Conservation (phyloP, 2,888 invertebrate species). For the Drosophila suboccidentalis region DNA sequence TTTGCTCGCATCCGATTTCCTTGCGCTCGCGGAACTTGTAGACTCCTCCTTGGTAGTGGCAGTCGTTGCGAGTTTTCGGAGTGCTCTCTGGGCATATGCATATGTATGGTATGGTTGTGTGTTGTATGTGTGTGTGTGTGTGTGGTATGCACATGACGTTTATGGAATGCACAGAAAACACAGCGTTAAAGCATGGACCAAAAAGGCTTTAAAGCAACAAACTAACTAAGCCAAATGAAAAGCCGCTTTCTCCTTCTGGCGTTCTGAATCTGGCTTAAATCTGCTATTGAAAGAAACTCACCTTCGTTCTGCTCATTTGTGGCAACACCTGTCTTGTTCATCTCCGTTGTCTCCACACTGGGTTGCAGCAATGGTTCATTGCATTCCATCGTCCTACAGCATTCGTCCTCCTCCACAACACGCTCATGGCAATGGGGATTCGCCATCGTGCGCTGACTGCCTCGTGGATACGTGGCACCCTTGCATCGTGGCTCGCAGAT, state of each 20-base stretch:
- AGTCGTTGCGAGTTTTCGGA: conserved; percentile 80
- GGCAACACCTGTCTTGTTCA: conserved; percentile 12
- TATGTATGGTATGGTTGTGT: conserved; percentile 22
- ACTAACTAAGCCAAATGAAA: conserved; percentile 34
- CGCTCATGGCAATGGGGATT: conserved; percentile 92
- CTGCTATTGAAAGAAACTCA: conserved; percentile 38
- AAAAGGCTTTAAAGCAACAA: conserved; percentile 46
- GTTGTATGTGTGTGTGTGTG: conserved; percentile 28
- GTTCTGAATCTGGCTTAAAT: background rate
- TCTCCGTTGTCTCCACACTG: conserved; percentile 54
- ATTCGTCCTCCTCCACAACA: conserved; percentile 89
- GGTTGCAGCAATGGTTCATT: conserved; percentile 86
- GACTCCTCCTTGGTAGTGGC: conserved; percentile 87
- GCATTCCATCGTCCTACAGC: conserved; percentile 90
- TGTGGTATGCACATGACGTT: conserved; percentile 48
- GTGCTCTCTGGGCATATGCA: conserved; percentile 57
- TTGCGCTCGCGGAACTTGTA: conserved; percentile 91
- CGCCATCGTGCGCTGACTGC: conserved; percentile 87
- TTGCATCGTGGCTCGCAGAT: conserved; percentile 91
- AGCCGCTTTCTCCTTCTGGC: conserved; percentile 20
- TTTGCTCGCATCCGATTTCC: conserved; percentile 92
- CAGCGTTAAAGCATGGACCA: conserved; percentile 60
- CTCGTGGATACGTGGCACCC: conserved; percentile 89
- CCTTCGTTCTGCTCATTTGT: conserved; percentile 57
- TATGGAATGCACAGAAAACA: conserved; percentile 72